Evolutionary conservation across 2,888 invertebrate genomes (phyloP), one percentile per base, ranked within the genome.

Genomic region (Flexamia atlantica): DNA sequence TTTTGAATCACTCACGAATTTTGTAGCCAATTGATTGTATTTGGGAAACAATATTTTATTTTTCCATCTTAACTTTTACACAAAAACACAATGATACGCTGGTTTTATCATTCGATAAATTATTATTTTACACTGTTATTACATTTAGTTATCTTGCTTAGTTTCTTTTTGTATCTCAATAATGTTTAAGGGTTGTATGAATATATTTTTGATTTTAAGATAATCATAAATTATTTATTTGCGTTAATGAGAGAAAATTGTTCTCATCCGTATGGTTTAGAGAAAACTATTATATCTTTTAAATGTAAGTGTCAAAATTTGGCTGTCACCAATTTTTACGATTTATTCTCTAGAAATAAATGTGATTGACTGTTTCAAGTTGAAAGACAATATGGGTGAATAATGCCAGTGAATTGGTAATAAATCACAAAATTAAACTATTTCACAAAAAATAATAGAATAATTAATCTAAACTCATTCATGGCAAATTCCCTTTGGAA

Each of bases 321-420:
- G n/a, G 14, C 17, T 23, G 23, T 53, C 7, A 53, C 17, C 17
- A 9, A 23, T 20, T 60, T 5, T 25, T 64, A 28, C 14, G 25
- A 64, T n/a, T n/a, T n/a, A n/a, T 64, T 12, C n/a, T 1, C 64
- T 17, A 14, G 64, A 28, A 64, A 30, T n/a, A 14, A 10, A 64
- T 64, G 4, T 64, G 12, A 30, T 64, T 64, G 64, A 3, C 28
- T 64, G 64, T 64, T 23, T 23, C 28, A 64, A 64, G 64, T 64
- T 30, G 20, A 30, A 17, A 64, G 64, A 64, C 64, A 28, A 4
- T 17, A 30, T 28, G n/a, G 64, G 64, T 64, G 64, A 30, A 17
- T 64, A 30, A 30, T 28, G 64, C 28, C 64, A 28, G 30, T 28
- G 30, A n/a, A n/a, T n/a, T n/a, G n/a, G n/a, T n/a, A n/a, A 28